A percentile compares a stretch with the other conserved stretches of the same genome.
phyloP scores from a whole-genome alignment of 1,140 invertebrate genomes.

The Drosophila repletoides region DNA sequence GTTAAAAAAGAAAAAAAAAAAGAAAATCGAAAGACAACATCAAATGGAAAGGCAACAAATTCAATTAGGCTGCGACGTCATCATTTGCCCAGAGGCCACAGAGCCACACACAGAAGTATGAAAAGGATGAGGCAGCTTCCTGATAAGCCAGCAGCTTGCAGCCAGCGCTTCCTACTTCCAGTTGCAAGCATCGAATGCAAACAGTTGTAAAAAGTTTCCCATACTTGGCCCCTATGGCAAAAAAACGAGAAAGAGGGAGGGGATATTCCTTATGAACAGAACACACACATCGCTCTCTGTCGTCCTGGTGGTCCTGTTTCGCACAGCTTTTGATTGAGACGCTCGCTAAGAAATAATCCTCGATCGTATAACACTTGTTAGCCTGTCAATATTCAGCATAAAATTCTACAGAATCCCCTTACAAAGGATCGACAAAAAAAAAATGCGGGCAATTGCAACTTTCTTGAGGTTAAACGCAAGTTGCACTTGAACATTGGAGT shows the following conservation, averaged over 20 bases:
- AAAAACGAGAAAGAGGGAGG: neutral
- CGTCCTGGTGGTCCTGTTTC: conserved; percentile 56
- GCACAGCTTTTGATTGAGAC: conserved; percentile 62
- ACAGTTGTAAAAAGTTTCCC: conserved; percentile 42
- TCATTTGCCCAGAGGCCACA: conserved; percentile 36
- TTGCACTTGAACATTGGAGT: conserved; percentile 55
- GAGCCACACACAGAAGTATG: neutral
- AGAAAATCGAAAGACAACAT: conserved; percentile 50
- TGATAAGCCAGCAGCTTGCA: conserved; percentile 43
- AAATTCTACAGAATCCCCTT: conserved; percentile 51
- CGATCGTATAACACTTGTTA: conserved; percentile 76
- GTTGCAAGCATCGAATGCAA: conserved; percentile 5
- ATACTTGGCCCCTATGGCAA: conserved; percentile 49
- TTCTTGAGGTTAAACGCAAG: conserved; percentile 82
- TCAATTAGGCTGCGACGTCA: conserved; percentile 65
- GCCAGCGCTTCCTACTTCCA: conserved; percentile 46
- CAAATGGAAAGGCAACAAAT: conserved; percentile 71
- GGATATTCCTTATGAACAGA: conserved; percentile 4
- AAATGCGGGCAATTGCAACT: conserved; percentile 80
- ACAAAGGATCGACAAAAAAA: conserved; percentile 23
- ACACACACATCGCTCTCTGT: conserved; percentile 60
- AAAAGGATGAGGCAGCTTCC: conserved; percentile 10
- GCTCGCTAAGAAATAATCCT: conserved; percentile 30
- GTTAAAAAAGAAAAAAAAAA: conserved; percentile 47
- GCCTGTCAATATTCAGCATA: conserved; percentile 51